Evolutionary conservation across 2,113 vertebrate genomes (phyloP), one percentile per base, ranked within the genome.

Genomic region (Onychorhynchus coronatus): DNA sequence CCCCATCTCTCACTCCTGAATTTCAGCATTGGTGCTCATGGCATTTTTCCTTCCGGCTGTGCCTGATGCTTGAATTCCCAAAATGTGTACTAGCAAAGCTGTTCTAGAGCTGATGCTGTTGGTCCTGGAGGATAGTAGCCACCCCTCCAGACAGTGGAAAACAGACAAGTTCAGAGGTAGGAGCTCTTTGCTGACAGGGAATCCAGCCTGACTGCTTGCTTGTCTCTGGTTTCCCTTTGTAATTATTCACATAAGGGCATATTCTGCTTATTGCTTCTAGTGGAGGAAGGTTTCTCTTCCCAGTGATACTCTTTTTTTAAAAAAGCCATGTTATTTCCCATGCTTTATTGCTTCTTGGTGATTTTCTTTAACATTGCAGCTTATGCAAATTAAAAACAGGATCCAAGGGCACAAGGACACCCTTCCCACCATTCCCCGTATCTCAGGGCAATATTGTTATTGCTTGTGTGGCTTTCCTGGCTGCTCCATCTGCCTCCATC

Each of bases 391-490:
- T 87, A 81, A 90, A 92, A 96, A 56, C 88, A 87, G 96, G 91
- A 93, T 96, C 44, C 61, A 39, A 86, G 77, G 90, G 58, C 81
- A 91, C 71, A 63, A 89, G 50, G 86, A 87, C 83, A 66, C 49
- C 25, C 18, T 77, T 25, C 33, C 30, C 24, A 55, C 72, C 55
- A 80, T 25, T 27, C 56, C 47, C 65, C 31, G 5, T 73, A 39
- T 89, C 80, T 94, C 63, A 70, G 42, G 30, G 25, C 66, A 42
- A 23, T 84, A 44, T 49, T 88, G 58, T 88, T 91, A 66, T 20
- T 93, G 71, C 82, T 74, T 92, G 27, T 81, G 56, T 77, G 55
- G 58, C 76, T 95, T 96, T 96, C 66, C 89, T 95, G 92, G 70
- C 86, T 78, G 61, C 72, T 41, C 61, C 82, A 77, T 95, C 88